These are phyloP conservation scores for Ylistrum balloti DNA, from an alignment of 1,140 invertebrate genomes.

Conservation along the genomic window DNA sequence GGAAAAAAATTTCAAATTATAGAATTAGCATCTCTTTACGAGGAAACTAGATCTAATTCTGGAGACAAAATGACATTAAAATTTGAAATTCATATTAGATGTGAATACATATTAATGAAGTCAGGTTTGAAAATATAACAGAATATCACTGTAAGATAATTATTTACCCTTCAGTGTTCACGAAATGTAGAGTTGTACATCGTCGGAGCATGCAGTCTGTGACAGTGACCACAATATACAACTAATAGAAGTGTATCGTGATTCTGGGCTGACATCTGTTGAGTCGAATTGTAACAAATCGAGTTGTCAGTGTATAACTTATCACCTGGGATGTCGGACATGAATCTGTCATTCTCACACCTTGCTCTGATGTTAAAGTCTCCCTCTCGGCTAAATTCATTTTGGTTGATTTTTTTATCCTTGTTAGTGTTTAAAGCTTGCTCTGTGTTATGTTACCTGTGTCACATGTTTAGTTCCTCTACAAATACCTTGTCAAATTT, in stretches of 20 bases:
- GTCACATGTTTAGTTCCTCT: neutral
- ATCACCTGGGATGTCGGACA: neutral
- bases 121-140: too few relatives aligned
- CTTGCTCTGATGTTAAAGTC: neutral
- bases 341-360: neutral
- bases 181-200: neutral
- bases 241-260: neutral
- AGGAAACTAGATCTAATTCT: too few relatives aligned
- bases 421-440: too few relatives aligned
- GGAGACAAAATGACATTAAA: too few relatives aligned
- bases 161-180: neutral
- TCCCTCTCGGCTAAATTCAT: conserved; percentile 6
- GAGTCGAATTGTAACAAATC: neutral
- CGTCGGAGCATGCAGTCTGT: neutral
- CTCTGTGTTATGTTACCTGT: too few relatives aligned
- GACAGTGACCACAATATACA: neutral
- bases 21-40: too few relatives aligned
- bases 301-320: neutral
- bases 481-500: neutral
- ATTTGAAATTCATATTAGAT: too few relatives aligned
- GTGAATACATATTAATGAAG: too few relatives aligned
- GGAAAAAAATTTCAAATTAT: too few relatives aligned
- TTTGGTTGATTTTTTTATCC: neutral
- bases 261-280: neutral
- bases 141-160: too few relatives aligned